Evolutionary conservation across 2,888 invertebrate genomes (phyloP).

Genomic region (Amblyteles armatorius): DNA sequence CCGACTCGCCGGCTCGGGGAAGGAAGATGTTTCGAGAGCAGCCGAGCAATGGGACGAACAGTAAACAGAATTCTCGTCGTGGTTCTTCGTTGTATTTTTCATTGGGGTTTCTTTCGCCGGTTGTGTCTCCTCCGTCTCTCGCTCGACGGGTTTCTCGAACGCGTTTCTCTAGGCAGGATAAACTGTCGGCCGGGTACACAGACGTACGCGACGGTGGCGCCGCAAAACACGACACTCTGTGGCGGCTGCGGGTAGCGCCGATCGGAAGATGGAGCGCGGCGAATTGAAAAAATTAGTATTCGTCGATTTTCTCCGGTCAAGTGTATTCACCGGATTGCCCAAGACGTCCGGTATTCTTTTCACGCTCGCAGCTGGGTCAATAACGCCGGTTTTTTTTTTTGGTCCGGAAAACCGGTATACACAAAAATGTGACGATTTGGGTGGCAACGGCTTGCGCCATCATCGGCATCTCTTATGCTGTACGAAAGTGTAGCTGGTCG

Average conservation of each 20-base stretch:
- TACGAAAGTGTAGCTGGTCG: constrained; percentile 16
- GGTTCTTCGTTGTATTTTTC: constrained; percentile 31
- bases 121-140: constrained; percentile 39
- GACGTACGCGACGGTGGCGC: constrained; percentile 49
- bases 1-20: background rate
- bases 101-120: background rate
- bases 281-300: constrained; percentile 26
- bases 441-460: constrained; percentile 56
- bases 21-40: constrained; percentile 12
- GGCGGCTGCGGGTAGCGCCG: constrained; percentile 51
- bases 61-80: constrained; percentile 24
- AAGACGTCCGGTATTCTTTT: constrained; percentile 1
- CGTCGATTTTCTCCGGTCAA: background rate
- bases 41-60: background rate
- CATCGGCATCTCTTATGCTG: constrained; percentile 19
- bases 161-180: constrained; percentile 22
- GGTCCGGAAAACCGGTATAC: constrained; percentile 50
- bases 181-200: background rate
- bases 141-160: constrained; percentile 47
- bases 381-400: constrained; percentile 14
- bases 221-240: constrained; percentile 67
- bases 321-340: background rate
- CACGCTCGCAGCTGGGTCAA: constrained; percentile 2
- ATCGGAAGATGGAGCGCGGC: background rate
- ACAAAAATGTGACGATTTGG: constrained; percentile 23